phyloP scores from a whole-genome alignment of 2,797 vertebrate genomes.

The Brotogeris chrysoptera region DNA sequence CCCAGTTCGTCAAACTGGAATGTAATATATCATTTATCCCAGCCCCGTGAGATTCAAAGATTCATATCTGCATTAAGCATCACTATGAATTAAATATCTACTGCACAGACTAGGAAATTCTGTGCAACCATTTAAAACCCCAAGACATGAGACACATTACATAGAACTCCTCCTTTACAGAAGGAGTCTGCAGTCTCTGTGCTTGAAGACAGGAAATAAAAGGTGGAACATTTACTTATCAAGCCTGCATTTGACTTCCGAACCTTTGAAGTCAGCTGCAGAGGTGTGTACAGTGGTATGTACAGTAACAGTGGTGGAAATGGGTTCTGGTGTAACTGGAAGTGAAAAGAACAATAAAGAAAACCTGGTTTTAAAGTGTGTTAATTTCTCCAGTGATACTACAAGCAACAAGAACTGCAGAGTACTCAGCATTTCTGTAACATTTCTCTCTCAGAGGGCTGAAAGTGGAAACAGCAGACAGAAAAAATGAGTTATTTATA shows the following conservation, averaged over 20 bases:
- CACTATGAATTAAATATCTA: background rate
- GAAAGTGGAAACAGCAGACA: background rate
- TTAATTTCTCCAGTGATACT: background rate
- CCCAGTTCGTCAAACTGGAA: background rate
- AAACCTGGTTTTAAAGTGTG: fast-evolving
- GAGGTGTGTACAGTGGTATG: background rate
- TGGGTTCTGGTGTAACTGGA: background rate
- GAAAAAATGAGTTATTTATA: background rate
- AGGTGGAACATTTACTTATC: background rate
- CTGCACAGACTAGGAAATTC: background rate
- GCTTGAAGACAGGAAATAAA: background rate
- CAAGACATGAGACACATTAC: too few species aligned
- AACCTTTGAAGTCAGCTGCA: background rate
- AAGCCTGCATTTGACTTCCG: background rate
- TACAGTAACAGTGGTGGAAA: background rate
- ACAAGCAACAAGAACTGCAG: background rate
- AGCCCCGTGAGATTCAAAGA: fast-evolving
- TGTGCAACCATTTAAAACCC: background rate
- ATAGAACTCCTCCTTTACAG: background rate
- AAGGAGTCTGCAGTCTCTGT: background rate
- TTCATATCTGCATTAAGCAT: background rate
- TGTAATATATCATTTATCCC: background rate
- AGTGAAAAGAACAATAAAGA: background rate
- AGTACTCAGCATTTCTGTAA: background rate
- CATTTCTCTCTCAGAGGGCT: background rate